phyloP scores from a whole-genome alignment of 2,888 invertebrate species.

The Pristionchus mayeri region DNA sequence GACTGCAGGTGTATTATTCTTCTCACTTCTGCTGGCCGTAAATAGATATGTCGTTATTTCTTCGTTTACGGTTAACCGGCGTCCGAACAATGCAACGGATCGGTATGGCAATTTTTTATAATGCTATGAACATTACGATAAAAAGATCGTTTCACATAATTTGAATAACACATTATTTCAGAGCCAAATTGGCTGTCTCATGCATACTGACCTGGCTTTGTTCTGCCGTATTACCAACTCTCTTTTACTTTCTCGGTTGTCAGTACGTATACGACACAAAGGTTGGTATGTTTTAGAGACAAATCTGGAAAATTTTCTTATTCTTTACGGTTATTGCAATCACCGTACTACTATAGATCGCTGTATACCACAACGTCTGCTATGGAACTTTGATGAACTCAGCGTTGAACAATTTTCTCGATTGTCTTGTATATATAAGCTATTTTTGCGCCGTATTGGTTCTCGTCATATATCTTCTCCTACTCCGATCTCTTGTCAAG shows the following conservation, averaged over 20 bases:
- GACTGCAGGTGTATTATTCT: background rate
- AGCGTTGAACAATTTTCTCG: background rate
- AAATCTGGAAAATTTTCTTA: too few relatives aligned
- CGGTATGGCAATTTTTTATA: too few relatives aligned
- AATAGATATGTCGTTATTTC: background rate
- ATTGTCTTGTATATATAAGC: background rate
- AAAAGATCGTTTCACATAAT: too few relatives aligned
- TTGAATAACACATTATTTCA: too few relatives aligned
- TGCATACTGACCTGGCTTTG: background rate
- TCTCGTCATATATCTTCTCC: background rate
- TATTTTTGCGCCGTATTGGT: background rate
- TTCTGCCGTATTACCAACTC: background rate
- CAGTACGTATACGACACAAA: background rate
- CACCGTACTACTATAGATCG: too few relatives aligned
- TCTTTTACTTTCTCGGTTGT: background rate
- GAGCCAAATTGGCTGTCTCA: background rate
- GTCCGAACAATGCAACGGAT: too few relatives aligned
- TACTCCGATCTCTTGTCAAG: background rate
- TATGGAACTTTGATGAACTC: too few relatives aligned
- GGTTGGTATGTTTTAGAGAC: too few relatives aligned
- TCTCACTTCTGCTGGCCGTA: background rate
- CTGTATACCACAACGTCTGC: too few relatives aligned
- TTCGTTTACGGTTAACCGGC: too few relatives aligned
- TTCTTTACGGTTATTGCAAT: too few relatives aligned
- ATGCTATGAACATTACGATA: too few relatives aligned